These are phyloP conservation scores for Aphis craccivora DNA, from an alignment of 1,140 invertebrate genomes.

Conservation along the genomic window DNA sequence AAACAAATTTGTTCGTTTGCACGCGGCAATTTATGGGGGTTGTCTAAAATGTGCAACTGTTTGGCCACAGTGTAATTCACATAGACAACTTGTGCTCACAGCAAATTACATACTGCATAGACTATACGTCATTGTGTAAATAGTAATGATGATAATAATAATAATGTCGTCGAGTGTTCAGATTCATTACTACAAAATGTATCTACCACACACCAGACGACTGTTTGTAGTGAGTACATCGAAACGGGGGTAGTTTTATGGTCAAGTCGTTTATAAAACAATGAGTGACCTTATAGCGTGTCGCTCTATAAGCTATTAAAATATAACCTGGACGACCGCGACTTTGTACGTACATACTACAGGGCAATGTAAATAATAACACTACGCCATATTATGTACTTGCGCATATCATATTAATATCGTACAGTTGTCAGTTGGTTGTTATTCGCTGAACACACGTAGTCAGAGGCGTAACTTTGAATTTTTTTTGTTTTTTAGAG, in stretches of 20 bases:
- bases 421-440: not conserved
- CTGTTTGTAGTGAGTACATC: not conserved
- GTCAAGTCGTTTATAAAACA: constrained; percentile 9
- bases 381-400: not conserved
- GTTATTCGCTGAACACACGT: not conserved
- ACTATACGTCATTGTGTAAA: not conserved
- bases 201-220: not conserved
- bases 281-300: not conserved
- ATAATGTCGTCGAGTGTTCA: not conserved
- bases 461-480: not conserved
- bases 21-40: not conserved
- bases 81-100: not conserved
- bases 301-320: not conserved
- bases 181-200: not conserved
- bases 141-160: not conserved
- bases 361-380: not conserved
- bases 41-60: not conserved
- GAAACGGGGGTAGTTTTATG: not conserved
- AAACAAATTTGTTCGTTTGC: not conserved
- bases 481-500: not conserved
- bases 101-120: not conserved
- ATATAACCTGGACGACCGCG: not conserved
- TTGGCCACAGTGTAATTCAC: not conserved
- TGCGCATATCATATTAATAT: not conserved
- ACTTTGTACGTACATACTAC: not conserved